Conservation (phyloP, 2,797 vertebrate species). For the Channa striata region DNA sequence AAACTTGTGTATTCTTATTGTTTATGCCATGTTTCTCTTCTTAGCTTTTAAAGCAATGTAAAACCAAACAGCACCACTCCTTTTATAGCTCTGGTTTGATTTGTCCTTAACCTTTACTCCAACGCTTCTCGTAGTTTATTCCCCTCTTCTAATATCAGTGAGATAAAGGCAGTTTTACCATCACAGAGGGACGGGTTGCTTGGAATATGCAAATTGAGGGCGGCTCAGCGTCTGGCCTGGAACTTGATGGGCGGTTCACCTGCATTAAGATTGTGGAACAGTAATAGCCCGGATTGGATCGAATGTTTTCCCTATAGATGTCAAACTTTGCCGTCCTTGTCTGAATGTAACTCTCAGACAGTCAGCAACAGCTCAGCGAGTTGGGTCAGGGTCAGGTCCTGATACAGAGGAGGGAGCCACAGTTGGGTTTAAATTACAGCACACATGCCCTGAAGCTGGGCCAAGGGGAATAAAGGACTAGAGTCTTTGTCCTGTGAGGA, state of each 20-base stretch:
- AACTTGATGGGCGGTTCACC: conserved; percentile 19
- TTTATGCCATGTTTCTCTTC: neutral
- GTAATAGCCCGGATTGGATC: too few relatives aligned
- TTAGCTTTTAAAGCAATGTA: neutral
- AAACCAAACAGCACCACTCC: neutral
- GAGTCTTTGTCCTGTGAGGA: conserved; percentile 9
- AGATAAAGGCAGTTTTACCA: too few relatives aligned
- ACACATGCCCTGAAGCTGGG: neutral
- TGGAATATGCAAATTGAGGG: conserved; percentile 3
- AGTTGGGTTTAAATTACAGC: conserved; percentile 26
- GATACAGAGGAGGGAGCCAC: conserved; percentile 16
- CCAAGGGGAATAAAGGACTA: neutral
- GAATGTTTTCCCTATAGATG: neutral
- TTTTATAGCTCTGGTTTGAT: neutral
- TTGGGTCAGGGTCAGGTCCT: conserved; percentile 41
- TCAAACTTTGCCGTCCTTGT: conserved; percentile 3
- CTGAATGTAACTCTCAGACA: conserved; percentile 22
- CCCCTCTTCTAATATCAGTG: neutral
- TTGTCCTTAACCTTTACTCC: conserved; percentile 10
- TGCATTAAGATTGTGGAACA: conserved; percentile 5
- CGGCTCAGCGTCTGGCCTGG: conserved; percentile 1
- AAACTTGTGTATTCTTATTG: neutral
- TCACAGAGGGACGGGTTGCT: conserved; percentile 10
- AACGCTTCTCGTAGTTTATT: neutral
- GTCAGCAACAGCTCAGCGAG: conserved; percentile 24